Base-by-base conservation (phyloP, 1,140 invertebrate species). In the Drosophila nebulosa region DNA sequence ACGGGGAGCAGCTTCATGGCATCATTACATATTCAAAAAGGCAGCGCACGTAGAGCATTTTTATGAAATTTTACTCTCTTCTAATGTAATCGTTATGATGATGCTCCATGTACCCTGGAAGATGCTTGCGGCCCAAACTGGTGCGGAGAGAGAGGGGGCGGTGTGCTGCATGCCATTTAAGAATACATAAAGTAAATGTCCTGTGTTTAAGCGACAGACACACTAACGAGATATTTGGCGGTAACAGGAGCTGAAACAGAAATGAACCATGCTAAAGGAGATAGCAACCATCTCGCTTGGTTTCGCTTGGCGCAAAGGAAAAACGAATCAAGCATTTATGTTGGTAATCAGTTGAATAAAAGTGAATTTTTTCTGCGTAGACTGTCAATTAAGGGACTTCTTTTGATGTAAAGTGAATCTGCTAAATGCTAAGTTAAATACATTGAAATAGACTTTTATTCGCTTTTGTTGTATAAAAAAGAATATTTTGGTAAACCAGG, bases 21-120 rank as follows among this genome's bases (percentile, higher is more conserved):
- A 67, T 84, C 79, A 84, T 84, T 84, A 79, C 72, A 85, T 85
- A 84, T 84, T 84, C 79, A 84, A 85, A 83, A 85, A 79, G 79
- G 80, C 80, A 79, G 61, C 79, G 76, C 79, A 84, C 80, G 80
- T 85, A 79, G 71, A 57, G 61, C 50, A 76, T 76, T 84, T 85
- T 85, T 84, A 79, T 84, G 76, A 84, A 85, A 83, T 85, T 83
- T 83, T 85, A 83, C 79, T 85, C 53, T 79, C 63, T 79, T 79
- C 79, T 83, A 83, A 83, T 83, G 79, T 75, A 79, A 83, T 83
- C 79, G 79, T 83, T 83, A 83, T 79, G 79, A 46, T 61, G 56
- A 59, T 55, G 75, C 50, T 72, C 27, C 26, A 39, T 22, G 57
- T 46, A 32, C 39, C 18, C 21, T n/a, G 27, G n/a, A 35, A 12